Base-by-base conservation (phyloP, 2,797 vertebrate species). In the Pseudochromis fuscus region DNA sequence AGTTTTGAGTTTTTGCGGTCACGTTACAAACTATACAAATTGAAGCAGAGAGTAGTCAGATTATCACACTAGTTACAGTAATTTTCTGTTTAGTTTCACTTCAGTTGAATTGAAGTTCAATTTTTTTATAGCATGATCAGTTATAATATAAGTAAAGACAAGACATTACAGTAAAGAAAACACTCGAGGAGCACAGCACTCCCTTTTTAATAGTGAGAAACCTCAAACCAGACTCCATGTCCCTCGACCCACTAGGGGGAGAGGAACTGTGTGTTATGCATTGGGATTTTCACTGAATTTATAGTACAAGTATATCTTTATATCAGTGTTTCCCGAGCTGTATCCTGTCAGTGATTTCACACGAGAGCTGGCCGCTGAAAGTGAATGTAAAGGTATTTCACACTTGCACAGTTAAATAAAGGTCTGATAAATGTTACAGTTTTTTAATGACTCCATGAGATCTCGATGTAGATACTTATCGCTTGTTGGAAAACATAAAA, bases 391-490 rank as follows among this genome's bases (percentile, higher is more conserved):
- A 64, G 63, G 67, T 64, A 51, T 83, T 64, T 87, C 64, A 81
- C 51, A 63, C 53, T 5, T 72, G 27, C 69, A 74, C 49, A 42
- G 48, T 72, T 75, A 62, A 81, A n/a, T 79, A 67, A 64, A 82
- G 70, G 72, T 51, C 37, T 67, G 58, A 79, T 78, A 72, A 77
- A 83, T 75, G 9, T 18, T 51, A 27, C 50, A 45, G 68, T 72
- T 13, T 18, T 64, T 50, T 76, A 72, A 88, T 85, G 81, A 66
- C 63, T 88, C 73, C 27, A 51, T 46, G 58, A 42, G 66, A 37
- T 77, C 15, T 52, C 16, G 30, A 52, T 37, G 40, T 56, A 46
- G 59, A 64, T 50, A 50, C 48, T n/a, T 56, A n/a, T 81, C 40
- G 37, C 50, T n/a, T 30, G 58, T 56, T 61, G 27, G 33, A 79